Evolutionary conservation across 2,113 vertebrate species (phyloP).

Genomic region (Xiphophorus maculatus): DNA sequence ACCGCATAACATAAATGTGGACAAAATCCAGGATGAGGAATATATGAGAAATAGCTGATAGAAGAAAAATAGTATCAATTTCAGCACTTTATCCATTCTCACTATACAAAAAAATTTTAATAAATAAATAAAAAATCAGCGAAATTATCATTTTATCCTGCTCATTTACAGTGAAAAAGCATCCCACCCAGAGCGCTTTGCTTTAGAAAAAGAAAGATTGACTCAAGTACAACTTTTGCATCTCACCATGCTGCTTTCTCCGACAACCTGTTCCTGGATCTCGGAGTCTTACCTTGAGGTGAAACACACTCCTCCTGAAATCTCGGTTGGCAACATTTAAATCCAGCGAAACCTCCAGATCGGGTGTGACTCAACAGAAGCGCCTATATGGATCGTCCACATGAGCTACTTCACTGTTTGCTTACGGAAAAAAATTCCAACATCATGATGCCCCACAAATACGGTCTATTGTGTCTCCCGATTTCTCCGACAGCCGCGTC

Average conservation of each 20-base stretch:
- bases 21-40: neutral
- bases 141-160: neutral
- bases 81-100: neutral
- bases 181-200: neutral
- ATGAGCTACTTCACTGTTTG: constrained; percentile 58
- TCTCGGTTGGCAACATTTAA: constrained; percentile 85
- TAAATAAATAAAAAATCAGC: neutral
- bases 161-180: neutral
- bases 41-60: neutral
- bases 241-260: constrained; percentile 8
- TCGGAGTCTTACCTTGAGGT: constrained; percentile 78
- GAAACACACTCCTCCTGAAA: constrained; percentile 82
- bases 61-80: neutral
- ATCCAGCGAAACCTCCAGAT: constrained; percentile 54
- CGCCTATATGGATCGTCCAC: constrained; percentile 42
- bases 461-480: constrained; percentile 66
- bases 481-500: constrained; percentile 60
- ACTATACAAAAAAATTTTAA: neutral
- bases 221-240: neutral
- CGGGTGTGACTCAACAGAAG: constrained; percentile 43
- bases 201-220: constrained; percentile 4
- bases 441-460: constrained; percentile 62
- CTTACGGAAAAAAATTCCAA: constrained; percentile 59
- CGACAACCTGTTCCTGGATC: constrained; percentile 61
- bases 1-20: neutral